Conservation (phyloP, 2,888 invertebrate species). For the Dinocampus coccinellae region DNA sequence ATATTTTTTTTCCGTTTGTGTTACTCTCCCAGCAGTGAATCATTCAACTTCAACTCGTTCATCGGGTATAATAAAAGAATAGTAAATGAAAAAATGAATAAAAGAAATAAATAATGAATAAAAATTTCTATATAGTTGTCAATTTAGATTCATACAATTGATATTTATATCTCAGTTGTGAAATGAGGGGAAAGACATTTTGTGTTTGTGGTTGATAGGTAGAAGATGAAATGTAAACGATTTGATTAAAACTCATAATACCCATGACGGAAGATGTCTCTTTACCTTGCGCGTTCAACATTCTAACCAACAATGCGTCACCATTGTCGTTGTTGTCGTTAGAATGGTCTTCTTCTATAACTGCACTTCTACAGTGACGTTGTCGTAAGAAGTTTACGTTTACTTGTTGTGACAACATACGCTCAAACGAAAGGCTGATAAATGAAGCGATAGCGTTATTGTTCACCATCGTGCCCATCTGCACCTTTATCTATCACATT, state of each 20-base stretch:
- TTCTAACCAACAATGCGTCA: constrained; percentile 53
- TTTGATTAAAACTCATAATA: constrained; percentile 66
- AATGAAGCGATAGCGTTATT: constrained; percentile 68
- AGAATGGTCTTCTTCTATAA: constrained; percentile 47
- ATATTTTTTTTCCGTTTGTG: constrained; percentile 6
- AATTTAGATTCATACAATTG: neutral
- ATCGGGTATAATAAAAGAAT: neutral
- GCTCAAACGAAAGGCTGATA: constrained; percentile 62
- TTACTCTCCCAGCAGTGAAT: neutral
- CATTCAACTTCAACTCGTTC: neutral
- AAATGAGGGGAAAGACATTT: neutral
- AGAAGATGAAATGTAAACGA: constrained; percentile 53
- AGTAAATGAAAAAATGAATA: neutral
- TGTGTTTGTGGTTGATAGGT: neutral
- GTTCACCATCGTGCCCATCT: constrained; percentile 55
- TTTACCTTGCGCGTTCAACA: neutral
- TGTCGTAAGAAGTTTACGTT: constrained; percentile 41
- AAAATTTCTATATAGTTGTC: neutral
- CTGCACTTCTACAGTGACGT: constrained; percentile 45
- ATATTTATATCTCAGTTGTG: neutral
- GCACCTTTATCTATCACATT: constrained; percentile 59
- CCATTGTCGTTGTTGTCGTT: constrained; percentile 38
- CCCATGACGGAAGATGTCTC: constrained; percentile 57
- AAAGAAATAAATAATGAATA: neutral
- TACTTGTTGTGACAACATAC: constrained; percentile 44